These are phyloP conservation scores for Asbolus verrucosus DNA, from an alignment of 1,140 invertebrate genomes.

Conservation along the genomic window DNA sequence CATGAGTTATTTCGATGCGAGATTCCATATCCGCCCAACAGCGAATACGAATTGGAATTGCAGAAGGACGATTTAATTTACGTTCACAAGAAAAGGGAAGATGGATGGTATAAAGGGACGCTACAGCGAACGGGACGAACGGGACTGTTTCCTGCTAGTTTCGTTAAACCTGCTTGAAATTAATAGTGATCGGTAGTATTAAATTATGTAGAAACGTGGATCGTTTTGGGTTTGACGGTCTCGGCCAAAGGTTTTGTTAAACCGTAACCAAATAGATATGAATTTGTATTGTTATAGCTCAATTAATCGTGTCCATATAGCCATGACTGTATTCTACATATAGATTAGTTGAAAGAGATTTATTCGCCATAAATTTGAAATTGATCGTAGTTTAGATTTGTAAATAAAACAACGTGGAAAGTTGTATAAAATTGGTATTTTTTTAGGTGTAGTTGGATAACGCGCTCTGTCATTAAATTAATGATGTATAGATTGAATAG, in stretches of 20 bases:
- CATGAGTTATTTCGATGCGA: constrained; percentile 88
- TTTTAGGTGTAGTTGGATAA: constrained; percentile 19
- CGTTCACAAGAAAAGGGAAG: constrained; percentile 92
- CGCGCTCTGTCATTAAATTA: neutral
- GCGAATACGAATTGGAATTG: constrained; percentile 90
- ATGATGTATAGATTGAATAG: constrained; percentile 31
- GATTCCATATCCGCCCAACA: constrained; percentile 94
- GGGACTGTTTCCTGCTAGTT: constrained; percentile 93
- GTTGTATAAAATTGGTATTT: constrained; percentile 31
- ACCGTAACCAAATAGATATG: constrained; percentile 23
- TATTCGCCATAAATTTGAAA: constrained; percentile 18
- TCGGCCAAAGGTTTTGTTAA: constrained; percentile 19
- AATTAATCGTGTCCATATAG: constrained; percentile 29
- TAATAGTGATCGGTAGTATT: neutral
- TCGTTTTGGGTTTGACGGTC: neutral
- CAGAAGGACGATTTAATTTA: constrained; percentile 92
- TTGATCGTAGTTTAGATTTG: too few relatives aligned
- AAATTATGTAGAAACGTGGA: neutral
- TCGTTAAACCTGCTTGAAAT: constrained; percentile 71
- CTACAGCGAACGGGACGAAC: constrained; percentile 89
- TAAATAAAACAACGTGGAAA: constrained; percentile 21
- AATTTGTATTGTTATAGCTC: constrained; percentile 27
- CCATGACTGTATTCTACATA: constrained; percentile 26
- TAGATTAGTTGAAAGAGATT: too few relatives aligned
- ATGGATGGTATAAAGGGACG: constrained; percentile 96